Conservation (phyloP, 2,113 vertebrate genomes). For the Lepus timidus region DNA sequence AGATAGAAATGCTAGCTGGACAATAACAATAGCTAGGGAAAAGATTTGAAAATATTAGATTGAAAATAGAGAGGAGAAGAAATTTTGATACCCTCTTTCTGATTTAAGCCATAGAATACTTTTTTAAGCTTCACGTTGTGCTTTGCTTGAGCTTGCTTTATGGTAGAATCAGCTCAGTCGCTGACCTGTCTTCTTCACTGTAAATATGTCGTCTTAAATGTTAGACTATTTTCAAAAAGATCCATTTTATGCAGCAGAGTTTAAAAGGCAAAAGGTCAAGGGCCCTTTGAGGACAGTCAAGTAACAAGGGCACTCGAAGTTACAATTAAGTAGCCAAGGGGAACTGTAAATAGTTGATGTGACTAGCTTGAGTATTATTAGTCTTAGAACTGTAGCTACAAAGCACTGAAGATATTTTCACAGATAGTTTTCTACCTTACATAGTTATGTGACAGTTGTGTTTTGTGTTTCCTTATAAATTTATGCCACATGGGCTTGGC, state of each 20-base stretch:
- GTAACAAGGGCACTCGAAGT: slow-evolving; percentile 67
- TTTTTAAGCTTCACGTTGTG: background rate
- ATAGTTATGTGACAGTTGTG: background rate
- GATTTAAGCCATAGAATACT: background rate
- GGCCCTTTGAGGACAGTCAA: slow-evolving; percentile 70
- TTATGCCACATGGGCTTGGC: too few relatives aligned
- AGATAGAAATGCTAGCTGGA: background rate
- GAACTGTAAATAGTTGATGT: slow-evolving; percentile 46
- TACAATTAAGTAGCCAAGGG: slow-evolving; percentile 68
- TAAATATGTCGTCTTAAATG: slow-evolving; percentile 70
- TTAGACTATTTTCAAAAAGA: slow-evolving; percentile 60
- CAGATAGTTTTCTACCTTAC: background rate
- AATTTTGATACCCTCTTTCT: background rate
- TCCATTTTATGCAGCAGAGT: slow-evolving; percentile 39
- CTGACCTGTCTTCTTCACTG: slow-evolving; percentile 60
- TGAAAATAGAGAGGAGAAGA: background rate
- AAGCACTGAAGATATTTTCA: background rate
- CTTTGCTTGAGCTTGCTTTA: slow-evolving; percentile 35
- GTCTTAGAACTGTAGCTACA: background rate
- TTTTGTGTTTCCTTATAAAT: background rate
- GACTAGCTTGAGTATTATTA: background rate
- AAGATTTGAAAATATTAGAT: background rate
- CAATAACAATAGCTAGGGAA: background rate
- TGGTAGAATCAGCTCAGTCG: slow-evolving; percentile 56
- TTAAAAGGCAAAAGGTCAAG: slow-evolving; percentile 72